Evolutionary conservation across 2,888 invertebrate genomes (phyloP).

Genomic region (Desoria tigrina): DNA sequence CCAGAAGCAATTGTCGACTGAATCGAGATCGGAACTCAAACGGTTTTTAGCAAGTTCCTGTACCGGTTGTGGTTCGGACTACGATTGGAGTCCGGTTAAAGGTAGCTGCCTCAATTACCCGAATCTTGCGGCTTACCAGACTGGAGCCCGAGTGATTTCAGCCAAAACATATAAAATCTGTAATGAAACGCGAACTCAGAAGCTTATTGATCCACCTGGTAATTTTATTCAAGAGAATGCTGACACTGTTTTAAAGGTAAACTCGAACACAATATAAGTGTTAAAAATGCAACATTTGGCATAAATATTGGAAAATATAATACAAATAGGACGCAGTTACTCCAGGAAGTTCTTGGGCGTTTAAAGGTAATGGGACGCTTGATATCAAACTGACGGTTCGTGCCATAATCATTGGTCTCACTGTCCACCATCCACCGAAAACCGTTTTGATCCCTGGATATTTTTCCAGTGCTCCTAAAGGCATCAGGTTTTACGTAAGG

Average conservation of each 20-base stretch:
- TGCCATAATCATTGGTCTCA: conserved; percentile 2
- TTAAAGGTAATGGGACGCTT: neutral
- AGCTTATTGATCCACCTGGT: too few species aligned
- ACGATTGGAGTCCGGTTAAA: neutral
- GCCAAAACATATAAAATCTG: neutral
- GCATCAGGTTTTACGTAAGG: conserved; percentile 19
- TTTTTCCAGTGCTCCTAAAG: conserved; percentile 15
- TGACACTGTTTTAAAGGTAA: neutral
- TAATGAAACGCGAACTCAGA: too few species aligned
- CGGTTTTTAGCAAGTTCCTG: neutral
- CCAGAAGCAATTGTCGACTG: too few species aligned
- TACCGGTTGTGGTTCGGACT: neutral
- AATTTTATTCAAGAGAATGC: neutral
- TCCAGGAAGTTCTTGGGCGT: neutral
- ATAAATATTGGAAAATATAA: too few species aligned
- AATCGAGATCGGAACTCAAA: too few species aligned
- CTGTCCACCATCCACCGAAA: conserved; percentile 16
- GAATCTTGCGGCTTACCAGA: neutral
- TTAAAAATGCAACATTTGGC: too few species aligned
- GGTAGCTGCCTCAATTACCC: neutral
- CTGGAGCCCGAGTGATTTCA: neutral
- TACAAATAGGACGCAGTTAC: neutral
- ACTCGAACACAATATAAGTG: neutral
- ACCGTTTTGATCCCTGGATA: conserved; percentile 4
- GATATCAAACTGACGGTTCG: neutral